These are phyloP conservation scores for Agrypnus murinus DNA, from an alignment of 2,888 invertebrate species.

Conservation along the genomic window DNA sequence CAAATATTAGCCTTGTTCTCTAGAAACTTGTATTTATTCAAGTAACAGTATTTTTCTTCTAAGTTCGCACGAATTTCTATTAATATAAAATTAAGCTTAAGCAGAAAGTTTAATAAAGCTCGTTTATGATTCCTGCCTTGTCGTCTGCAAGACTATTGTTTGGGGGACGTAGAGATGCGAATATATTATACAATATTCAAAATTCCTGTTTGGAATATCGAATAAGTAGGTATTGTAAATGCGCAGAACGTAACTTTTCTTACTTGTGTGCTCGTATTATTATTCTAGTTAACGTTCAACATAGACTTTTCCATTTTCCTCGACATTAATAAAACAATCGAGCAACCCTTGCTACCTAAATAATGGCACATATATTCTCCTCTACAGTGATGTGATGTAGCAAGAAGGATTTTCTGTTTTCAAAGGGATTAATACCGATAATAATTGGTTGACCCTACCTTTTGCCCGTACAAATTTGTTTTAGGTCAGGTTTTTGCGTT, in stretches of 20 bases:
- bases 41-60: background rate
- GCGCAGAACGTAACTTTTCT: background rate
- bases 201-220: slow-evolving; percentile 13
- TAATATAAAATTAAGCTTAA: slow-evolving; percentile 10
- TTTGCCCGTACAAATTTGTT: background rate
- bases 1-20: background rate
- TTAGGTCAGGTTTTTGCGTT: background rate
- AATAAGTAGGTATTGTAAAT: slow-evolving; percentile 18
- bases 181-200: slow-evolving; percentile 18
- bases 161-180: background rate
- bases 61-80: background rate
- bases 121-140: background rate
- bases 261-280: slow-evolving; percentile 4
- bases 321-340: background rate
- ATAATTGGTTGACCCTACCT: background rate
- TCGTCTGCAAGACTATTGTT: slow-evolving; percentile 12
- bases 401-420: slow-evolving; percentile 5
- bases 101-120: slow-evolving; percentile 17
- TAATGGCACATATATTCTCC: slow-evolving; percentile 1
- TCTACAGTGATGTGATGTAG: background rate
- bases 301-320: background rate
- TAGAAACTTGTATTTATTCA: background rate
- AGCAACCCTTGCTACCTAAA: slow-evolving; percentile 1
- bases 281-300: slow-evolving; percentile 2
- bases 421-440: background rate